These are phyloP conservation scores for Anolis apletophallus DNA, from an alignment of 2,797 vertebrate genomes.

Conservation along the genomic window DNA sequence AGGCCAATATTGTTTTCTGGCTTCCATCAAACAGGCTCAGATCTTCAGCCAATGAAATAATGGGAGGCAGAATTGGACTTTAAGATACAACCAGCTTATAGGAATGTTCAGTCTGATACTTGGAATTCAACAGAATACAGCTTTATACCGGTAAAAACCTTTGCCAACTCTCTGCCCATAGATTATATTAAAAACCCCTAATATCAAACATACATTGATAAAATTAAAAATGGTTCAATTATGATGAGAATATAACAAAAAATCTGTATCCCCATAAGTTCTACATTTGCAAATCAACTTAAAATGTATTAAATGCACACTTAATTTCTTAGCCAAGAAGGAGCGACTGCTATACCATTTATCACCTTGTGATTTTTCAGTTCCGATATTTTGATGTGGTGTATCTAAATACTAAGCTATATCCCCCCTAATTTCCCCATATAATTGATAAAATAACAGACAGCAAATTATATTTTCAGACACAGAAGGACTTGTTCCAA, in stretches of 20 bases:
- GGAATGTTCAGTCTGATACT: constrained; percentile 10
- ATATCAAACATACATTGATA: background rate
- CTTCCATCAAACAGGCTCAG: constrained; percentile 31
- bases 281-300: background rate
- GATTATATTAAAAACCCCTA: background rate
- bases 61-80: constrained; percentile 10
- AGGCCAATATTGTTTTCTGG: constrained; percentile 28
- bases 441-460: background rate
- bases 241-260: background rate
- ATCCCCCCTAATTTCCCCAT: background rate
- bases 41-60: constrained; percentile 44
- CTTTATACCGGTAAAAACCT: background rate
- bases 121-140: background rate
- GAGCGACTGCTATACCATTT: background rate
- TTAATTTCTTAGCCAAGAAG: background rate
- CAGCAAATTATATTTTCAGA: background rate
- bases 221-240: background rate
- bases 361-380: background rate
- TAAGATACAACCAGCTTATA: constrained; percentile 4
- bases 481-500: too few species aligned
- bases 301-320: background rate
- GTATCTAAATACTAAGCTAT: background rate
- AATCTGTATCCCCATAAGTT: background rate
- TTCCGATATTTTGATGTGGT: background rate
- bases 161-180: background rate